phyloP scores from a whole-genome alignment of 2,888 invertebrate species.

The Noctua janthina region DNA sequence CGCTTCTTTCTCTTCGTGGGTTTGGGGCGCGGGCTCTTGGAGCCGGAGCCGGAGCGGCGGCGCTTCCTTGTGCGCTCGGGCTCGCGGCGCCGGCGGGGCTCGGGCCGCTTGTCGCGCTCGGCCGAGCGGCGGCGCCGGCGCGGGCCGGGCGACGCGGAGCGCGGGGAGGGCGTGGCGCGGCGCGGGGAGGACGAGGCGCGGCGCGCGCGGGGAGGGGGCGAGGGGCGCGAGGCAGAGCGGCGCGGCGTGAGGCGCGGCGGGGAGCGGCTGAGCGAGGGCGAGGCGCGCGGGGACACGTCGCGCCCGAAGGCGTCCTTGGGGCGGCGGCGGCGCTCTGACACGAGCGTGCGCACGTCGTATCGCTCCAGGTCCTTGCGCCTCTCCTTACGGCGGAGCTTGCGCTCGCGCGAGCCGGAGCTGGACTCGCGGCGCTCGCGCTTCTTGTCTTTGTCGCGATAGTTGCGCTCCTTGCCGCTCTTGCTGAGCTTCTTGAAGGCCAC shows the following conservation, averaged over 20 bases:
- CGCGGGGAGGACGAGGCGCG: constrained; percentile 74
- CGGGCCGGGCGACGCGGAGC: constrained; percentile 61
- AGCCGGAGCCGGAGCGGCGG: constrained; percentile 70
- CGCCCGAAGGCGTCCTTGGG: constrained; percentile 95
- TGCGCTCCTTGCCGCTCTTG: constrained; percentile 91
- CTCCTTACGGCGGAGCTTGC: constrained; percentile 83
- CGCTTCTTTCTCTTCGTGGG: constrained; percentile 81
- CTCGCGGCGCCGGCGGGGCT: constrained; percentile 73
- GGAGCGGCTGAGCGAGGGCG: constrained; percentile 63
- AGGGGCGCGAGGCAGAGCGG: constrained; percentile 62
- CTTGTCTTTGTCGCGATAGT: constrained; percentile 90
- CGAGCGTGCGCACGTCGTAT: constrained; percentile 95
- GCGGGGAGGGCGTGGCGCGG: constrained; percentile 67
- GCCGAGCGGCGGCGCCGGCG: constrained; percentile 73
- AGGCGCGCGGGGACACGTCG: constrained; percentile 90
- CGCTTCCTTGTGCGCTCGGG: constrained; percentile 73
- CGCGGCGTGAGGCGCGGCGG: constrained; percentile 49
- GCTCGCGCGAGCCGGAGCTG: constrained; percentile 74
- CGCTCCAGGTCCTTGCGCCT: constrained; percentile 95
- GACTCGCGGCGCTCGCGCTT: constrained; percentile 68
- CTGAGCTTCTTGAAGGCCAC: constrained; percentile 95
- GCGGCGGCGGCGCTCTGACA: constrained; percentile 92
- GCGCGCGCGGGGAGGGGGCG: constrained; percentile 57
- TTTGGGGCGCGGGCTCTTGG: constrained; percentile 71
- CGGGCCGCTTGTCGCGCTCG: constrained; percentile 68